Evolutionary conservation across 2,797 vertebrate genomes (phyloP), one percentile per base, ranked within the genome.

Genomic region (Tenualosa thibaudeaui): DNA sequence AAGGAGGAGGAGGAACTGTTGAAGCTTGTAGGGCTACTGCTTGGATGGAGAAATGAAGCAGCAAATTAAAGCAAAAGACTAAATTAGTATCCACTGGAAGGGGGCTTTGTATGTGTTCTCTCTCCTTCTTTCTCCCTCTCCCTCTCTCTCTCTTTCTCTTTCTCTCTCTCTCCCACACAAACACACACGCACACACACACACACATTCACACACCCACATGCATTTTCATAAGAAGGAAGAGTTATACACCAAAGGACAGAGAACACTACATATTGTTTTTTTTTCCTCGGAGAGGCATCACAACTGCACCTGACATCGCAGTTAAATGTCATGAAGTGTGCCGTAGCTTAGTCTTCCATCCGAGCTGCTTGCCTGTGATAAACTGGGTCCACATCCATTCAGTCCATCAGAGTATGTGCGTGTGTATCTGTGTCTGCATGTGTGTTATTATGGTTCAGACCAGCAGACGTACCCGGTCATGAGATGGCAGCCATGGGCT

Each of bases 191-290:
- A 68, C 56, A 60, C 54, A 51, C 53, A 49, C 60, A 26, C 17
- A 31, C 26, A 31, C 68, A 65, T 53, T 81, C 37, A 75, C 40
- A 87, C 87, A 82, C 83, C 53, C 71, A 78, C 62, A 83, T 37
- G 81, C 22, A 86, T 75, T 26, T 56, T 26, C 26, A 81, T 60
- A 26, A n/a, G 12, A 5, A 17, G 7, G 43, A 54, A 53, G 81
- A 37, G 53, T 56, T 17, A n/a, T 4, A 78, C 17, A 43, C 15
- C 40, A 78, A 31, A 78, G 46, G 81, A 78, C 82, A 88, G 85
- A 60, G 58, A 90, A 87, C 87, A 88, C 85, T 89, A 89, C 85
- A 90, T 89, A 17, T 90, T 89, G 90, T 84, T 89, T 31, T 31
- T 31, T 71, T 51, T 12, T 88, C 62, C 81, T 84, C 53, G 50